Evolutionary conservation across 2,888 invertebrate genomes (phyloP), one percentile per base, ranked within the genome.

Genomic region (Gandaritis pyraliata): DNA sequence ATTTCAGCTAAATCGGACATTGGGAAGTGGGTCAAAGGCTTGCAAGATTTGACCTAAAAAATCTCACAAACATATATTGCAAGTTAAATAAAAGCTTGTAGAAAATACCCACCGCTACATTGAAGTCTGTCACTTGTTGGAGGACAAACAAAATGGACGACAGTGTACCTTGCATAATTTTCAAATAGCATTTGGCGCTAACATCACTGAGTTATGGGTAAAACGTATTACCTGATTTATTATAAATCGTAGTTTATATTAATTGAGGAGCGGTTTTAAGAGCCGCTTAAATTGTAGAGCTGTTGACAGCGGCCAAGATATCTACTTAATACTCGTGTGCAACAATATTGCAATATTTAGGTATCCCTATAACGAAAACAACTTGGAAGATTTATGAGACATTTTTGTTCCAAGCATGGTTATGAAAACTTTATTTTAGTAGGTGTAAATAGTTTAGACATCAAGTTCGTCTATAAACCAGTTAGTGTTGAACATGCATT

Each of bases 131-230:
- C 8, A 15, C n/a, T 23, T 46, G 1, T 2, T 10, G 38, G 36
- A 36, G 23, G 11, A 2, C 33, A 10, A 23, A 16, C 23, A 12
- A 58, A 41, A 13, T 55, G 58, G 58, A 55, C 30, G 43, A 41
- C 30, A 41, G 48, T 63, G 60, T 57, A 47, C 59, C 65, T 68
- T 64, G 66, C 68, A 61, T 66, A 66, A 68, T 58, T 55, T 58
- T 63, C 54, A 54, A 51, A 63, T 55, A 56, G 58, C 58, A 55
- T 51, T 46, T 23, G 41, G 63, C 63, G 63, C 58, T 55, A 55
- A 58, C 58, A 58, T 47, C 50, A 47, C 47, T 58, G 58, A 63
- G 58, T 63, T 63, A 58, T 59, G 1, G 43, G 6, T 48, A 55
- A 55, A 58, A 63, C 55, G 47, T 41, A 55, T 55, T 58, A 58